phyloP scores from a whole-genome alignment of 2,888 invertebrate genomes.

The Tillus elongatus region DNA sequence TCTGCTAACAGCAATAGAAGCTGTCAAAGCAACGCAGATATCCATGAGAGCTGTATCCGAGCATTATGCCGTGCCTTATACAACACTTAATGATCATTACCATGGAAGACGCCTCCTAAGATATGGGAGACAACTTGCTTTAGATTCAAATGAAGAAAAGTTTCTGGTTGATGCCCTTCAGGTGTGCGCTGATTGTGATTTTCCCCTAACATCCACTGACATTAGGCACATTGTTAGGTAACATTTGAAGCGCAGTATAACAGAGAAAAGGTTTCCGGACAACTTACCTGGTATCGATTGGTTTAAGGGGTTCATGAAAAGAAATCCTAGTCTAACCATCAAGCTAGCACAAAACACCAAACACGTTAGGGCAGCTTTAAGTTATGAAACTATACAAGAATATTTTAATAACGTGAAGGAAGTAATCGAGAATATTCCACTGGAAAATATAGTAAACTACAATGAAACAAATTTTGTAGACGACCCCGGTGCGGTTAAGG shows the following conservation, averaged over 20 bases:
- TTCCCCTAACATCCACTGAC: slow-evolving; percentile 6
- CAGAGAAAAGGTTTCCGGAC: slow-evolving; percentile 8
- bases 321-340: slow-evolving; percentile 6
- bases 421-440: slow-evolving; percentile 16
- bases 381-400: slow-evolving; percentile 13
- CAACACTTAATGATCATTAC: background rate
- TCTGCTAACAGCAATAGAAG: slow-evolving; percentile 10
- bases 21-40: background rate
- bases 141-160: slow-evolving; percentile 4
- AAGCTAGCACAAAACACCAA: slow-evolving; percentile 13
- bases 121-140: slow-evolving; percentile 7
- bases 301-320: slow-evolving; percentile 12
- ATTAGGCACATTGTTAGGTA: slow-evolving; percentile 6
- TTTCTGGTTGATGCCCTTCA: background rate
- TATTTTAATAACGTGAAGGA: slow-evolving; percentile 16
- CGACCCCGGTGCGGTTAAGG: slow-evolving; percentile 32
- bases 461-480: slow-evolving; percentile 33
- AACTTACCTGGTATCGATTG: slow-evolving; percentile 11
- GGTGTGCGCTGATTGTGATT: slow-evolving; percentile 8
- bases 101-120: too few relatives aligned
- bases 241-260: slow-evolving; percentile 8
- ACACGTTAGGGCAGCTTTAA: slow-evolving; percentile 11
- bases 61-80: slow-evolving; percentile 8
- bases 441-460: slow-evolving; percentile 22
- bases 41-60: slow-evolving; percentile 8